Base-by-base conservation (phyloP, 2,113 vertebrate genomes). In the Chauna torquata region DNA sequence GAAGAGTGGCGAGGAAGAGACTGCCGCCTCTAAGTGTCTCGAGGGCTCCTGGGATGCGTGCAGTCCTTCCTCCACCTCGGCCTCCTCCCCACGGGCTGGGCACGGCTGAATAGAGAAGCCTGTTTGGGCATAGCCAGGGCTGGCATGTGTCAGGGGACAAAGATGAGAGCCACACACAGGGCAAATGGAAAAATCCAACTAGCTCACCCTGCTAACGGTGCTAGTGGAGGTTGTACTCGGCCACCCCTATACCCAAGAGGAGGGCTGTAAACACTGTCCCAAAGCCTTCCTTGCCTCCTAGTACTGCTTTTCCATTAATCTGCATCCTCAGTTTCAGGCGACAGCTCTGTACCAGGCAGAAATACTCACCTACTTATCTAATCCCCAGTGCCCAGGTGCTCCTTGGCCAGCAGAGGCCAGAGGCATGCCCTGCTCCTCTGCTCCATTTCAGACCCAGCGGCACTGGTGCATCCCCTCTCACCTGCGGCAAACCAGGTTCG, bases 151-250 rank as follows among this genome's bases (percentile, higher is more conserved):
- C 89, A 95, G 75, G 32, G 45, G 74, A 80, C 70, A 40, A 84
- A 92, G 74, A 91, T 22, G 83, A 80, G 74, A 95, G 78, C 66
- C 75, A 69, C 70, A 92, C 44, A 36, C 83, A 80, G 81, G 92
- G 55, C 69, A 90, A 80, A 45, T 94, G 97, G 97, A 97, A 97
- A 97, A 97, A 95, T 87, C 92, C 97, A 82, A 66, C 8, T 49
- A 85, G 69, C 44, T 83, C 74, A 91, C 89, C 86, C 89, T 90
- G 78, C 45, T 82, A 34, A 62, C 36, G 57, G 78, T 42, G 40
- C 81, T 91, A 69, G 65, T 8, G 14, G 49, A 94, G n/a, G 64
- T 91, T 97, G 74, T 95, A 96, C 81, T 91, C 93, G 88, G 86
- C 88, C 75, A 86, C 34, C 44, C 42, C 45, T 45, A 71, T 70